A percentile compares a stretch with the other conserved stretches of the same genome.
These are phyloP conservation scores for Mormyrus lacerda DNA, from an alignment of 2,113 vertebrate species.

Conservation along the genomic window DNA sequence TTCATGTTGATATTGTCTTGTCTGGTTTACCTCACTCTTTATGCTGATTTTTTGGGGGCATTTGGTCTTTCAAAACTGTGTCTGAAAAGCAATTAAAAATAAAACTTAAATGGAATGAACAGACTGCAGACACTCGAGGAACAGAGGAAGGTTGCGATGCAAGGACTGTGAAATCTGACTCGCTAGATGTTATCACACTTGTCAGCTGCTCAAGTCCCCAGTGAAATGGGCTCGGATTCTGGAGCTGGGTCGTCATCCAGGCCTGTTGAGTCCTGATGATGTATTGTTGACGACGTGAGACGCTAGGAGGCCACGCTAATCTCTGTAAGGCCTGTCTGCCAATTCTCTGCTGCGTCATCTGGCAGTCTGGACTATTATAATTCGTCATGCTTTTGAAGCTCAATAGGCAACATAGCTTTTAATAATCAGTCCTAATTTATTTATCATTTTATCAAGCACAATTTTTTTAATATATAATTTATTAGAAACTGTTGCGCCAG, in stretches of 20 bases:
- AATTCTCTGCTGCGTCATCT: not conserved
- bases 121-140: not conserved
- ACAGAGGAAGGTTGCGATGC: not conserved
- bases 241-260: not conserved
- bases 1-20: too few relatives aligned
- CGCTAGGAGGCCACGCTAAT: not conserved
- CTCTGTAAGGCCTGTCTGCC: not conserved
- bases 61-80: not conserved
- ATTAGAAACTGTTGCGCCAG: not conserved
- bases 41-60: not conserved
- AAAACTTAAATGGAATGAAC: not conserved
- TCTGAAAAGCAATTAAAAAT: conserved; percentile 1
- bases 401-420: not conserved
- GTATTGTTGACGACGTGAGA: not conserved
- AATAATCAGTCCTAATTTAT: not conserved
- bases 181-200: not conserved
- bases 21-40: not conserved
- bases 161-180: not conserved
- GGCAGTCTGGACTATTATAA: not conserved
- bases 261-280: not conserved
- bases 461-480: not conserved
- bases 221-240: not conserved
- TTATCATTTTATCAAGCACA: not conserved
- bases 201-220: not conserved
- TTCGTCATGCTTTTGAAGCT: not conserved